phyloP scores from a whole-genome alignment of 2,113 vertebrate genomes.

The Passer montanus region DNA sequence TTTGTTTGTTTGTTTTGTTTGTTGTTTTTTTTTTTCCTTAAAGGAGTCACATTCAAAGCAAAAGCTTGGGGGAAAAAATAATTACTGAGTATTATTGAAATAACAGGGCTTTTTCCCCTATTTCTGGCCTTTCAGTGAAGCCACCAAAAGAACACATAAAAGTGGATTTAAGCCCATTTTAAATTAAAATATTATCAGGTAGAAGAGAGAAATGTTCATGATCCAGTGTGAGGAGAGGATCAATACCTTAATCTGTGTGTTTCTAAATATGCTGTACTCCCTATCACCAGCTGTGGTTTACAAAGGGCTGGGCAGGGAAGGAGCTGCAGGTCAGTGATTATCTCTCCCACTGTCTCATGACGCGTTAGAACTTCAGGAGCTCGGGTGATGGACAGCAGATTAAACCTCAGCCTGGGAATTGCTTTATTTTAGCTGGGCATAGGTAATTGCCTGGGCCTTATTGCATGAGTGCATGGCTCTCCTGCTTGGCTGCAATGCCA shows the following conservation, averaged over 20 bases:
- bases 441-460: not conserved
- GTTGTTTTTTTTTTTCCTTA: not conserved
- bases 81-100: not conserved
- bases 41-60: not conserved
- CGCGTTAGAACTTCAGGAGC: not conserved
- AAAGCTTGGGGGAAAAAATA: not conserved
- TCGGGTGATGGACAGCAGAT: not conserved
- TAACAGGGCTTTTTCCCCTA: not conserved
- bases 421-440: not conserved
- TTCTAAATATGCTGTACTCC: slow-evolving; percentile 11
- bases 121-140: not conserved
- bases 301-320: not conserved
- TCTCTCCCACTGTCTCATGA: not conserved
- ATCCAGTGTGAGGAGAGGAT: not conserved
- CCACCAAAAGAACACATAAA: not conserved
- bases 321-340: not conserved
- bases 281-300: not conserved
- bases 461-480: not conserved
- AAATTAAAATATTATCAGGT: not conserved
- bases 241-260: slow-evolving; percentile 28
- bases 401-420: not conserved
- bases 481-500: not conserved
- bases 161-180: not conserved
- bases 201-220: not conserved
- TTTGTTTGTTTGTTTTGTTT: too few species aligned